Conservation (phyloP, 2,888 invertebrate genomes). For the Pseudanteris insignis region DNA sequence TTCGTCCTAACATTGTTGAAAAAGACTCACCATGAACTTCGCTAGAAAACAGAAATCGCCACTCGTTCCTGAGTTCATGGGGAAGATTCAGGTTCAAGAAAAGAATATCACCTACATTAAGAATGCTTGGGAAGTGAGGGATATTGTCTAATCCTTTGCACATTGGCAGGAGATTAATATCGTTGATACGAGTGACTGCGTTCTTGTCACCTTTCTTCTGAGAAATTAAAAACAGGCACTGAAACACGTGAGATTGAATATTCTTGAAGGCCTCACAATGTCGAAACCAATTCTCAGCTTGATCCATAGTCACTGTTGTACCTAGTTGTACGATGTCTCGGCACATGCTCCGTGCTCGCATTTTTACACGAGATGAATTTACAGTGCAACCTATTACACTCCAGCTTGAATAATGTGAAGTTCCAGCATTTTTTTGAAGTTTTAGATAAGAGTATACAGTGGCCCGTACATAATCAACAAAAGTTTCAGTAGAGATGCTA, state of each 20-base stretch:
- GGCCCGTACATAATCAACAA: conserved; percentile 77
- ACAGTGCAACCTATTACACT: conserved; percentile 71
- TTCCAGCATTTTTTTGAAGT: conserved; percentile 71
- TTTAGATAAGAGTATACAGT: conserved; percentile 80
- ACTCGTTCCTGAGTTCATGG: conserved; percentile 77
- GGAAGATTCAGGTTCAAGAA: conserved; percentile 85
- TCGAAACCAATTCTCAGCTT: conserved; percentile 68
- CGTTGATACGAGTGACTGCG: conserved; percentile 63
- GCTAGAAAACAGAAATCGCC: conserved; percentile 89
- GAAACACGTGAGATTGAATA: conserved; percentile 69
- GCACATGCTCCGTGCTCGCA: conserved; percentile 71
- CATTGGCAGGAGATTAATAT: conserved; percentile 68
- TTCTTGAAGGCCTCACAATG: conserved; percentile 67
- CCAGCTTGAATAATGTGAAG: conserved; percentile 71
- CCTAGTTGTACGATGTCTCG: conserved; percentile 66
- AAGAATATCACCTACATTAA: conserved; percentile 80
- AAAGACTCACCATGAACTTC: conserved; percentile 91
- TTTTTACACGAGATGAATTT: conserved; percentile 69
- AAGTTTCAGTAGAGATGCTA: conserved; percentile 56
- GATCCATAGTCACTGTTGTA: conserved; percentile 63
- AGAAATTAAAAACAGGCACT: conserved; percentile 69
- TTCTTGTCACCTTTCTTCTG: conserved; percentile 68
- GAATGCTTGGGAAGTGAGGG: conserved; percentile 80
- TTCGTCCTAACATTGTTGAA: conserved; percentile 81
- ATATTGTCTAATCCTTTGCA: conserved; percentile 76